Base-by-base conservation (phyloP, 2,888 invertebrate species). In the Galeopsomyia nigrocyanea region DNA sequence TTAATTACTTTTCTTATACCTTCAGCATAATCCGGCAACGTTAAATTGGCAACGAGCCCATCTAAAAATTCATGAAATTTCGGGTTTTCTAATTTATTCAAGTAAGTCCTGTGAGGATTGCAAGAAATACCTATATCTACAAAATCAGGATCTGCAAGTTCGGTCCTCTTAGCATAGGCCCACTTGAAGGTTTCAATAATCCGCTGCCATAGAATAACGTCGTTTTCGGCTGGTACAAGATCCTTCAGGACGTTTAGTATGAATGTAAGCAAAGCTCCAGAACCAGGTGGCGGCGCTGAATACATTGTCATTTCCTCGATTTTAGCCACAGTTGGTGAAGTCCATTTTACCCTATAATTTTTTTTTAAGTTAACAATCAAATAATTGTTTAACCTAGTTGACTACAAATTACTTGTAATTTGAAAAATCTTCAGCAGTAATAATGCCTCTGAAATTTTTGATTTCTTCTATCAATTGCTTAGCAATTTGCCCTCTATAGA, bases 171-270 rank as follows among this genome's bases (percentile, higher is more conserved):
- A 0, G 96, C 97, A 81, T 94, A 98, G 0, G 95, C 95, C 87
- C 94, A 96, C 85, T 99, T 99, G 82, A 96, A 93, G 0, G 97
- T 92, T 84, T 99, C 99, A 0, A 93, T 88, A 16, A 97, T 91
- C 70, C 95, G 91, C 82, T 99, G 98, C 84, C 94, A 94, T 0
- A 94, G 93, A 0, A 89, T 84, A 60, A 91, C 87, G 78, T 90
- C 90, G 16, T 88, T 86, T 0, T 86, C 78, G 5, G 88, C 90
- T 71, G 93, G 90, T 75, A 92, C 88, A 77, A 91, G 90, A 0
- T 92, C 92, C 69, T 91, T 90, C 64, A 98, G 88, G 61, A 97
- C 90, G 80, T 94, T 94, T 77, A 98, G 87, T 66, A 97, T 93
- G 80, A 95, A 93, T 0, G 91, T 91, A 1, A 98, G 88, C 51